Conservation (phyloP, 2,113 vertebrate genomes). For the Lycaon pictus region DNA sequence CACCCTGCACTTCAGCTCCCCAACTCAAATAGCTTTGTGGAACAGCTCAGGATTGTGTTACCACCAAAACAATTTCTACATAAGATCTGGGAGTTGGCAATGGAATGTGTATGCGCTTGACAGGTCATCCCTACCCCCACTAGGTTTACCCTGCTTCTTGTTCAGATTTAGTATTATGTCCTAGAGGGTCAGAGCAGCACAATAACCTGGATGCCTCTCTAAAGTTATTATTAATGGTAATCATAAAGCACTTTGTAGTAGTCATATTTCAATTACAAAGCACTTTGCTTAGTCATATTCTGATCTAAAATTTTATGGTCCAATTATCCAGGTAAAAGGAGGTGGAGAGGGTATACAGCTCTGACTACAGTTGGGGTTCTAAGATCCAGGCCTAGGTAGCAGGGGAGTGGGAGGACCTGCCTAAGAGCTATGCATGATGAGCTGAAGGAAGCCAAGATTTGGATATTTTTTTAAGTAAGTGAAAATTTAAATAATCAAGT, state of each 20-base stretch:
- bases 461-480: not conserved
- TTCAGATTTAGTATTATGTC: not conserved
- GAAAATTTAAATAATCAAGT: not conserved
- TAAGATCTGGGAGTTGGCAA: not conserved
- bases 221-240: constrained; percentile 28
- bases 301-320: not conserved
- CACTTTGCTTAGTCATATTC: not conserved
- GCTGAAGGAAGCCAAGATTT: not conserved
- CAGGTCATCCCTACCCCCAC: not conserved
- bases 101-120: not conserved
- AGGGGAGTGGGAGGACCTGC: not conserved
- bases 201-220: not conserved
- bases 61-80: not conserved
- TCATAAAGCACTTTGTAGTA: not conserved
- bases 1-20: not conserved
- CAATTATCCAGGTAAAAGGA: not conserved
- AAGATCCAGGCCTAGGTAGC: not conserved
- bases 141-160: not conserved
- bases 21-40: not conserved
- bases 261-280: not conserved
- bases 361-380: not conserved
- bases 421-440: not conserved
- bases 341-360: not conserved
- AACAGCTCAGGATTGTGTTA: not conserved
- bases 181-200: not conserved